These are phyloP conservation scores for Heteromormyrus szaboi DNA, from an alignment of 2,797 vertebrate species.

Conservation along the genomic window DNA sequence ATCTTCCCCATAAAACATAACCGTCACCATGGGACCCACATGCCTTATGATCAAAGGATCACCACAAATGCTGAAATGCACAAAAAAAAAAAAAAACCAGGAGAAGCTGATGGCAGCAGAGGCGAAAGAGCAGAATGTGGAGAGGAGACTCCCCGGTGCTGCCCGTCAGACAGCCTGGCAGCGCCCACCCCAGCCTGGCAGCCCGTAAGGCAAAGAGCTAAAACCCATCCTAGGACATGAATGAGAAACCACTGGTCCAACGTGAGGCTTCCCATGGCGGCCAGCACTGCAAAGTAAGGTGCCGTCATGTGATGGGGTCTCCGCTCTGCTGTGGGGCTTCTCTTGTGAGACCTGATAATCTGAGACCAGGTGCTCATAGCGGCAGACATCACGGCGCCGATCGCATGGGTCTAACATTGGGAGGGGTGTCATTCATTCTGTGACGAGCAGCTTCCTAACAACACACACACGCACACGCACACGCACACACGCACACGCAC, in stretches of 20 bases:
- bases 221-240: background rate
- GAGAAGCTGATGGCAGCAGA: background rate
- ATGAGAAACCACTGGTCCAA: background rate
- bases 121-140: background rate
- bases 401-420: background rate
- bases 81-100: background rate
- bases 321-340: background rate
- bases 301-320: too few relatives aligned
- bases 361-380: background rate
- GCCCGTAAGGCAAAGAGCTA: background rate
- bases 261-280: background rate
- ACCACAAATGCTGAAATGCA: background rate
- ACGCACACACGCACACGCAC: too few relatives aligned
- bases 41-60: background rate
- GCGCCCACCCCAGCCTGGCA: background rate
- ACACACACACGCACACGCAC: background rate
- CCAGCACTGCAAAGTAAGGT: background rate
- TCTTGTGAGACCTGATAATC: background rate
- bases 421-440: background rate
- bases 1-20: background rate
- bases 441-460: background rate
- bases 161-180: background rate
- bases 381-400: background rate
- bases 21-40: background rate
- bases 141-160: background rate